phyloP scores from a whole-genome alignment of 2,113 vertebrate genomes.

The Nothobranchius kuhntae region DNA sequence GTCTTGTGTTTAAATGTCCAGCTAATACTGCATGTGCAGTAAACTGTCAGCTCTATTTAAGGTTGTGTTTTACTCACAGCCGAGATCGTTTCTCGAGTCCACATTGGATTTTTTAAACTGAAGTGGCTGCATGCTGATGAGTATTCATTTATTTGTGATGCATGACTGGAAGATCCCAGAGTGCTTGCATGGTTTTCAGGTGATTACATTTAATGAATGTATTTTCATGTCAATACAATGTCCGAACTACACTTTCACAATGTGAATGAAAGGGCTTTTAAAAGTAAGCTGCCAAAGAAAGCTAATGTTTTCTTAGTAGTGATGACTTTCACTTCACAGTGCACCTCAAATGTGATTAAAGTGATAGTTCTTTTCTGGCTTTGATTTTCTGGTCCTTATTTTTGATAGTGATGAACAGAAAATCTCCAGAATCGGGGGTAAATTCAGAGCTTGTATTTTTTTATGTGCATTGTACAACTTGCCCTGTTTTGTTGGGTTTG shows the following conservation, averaged over 20 bases:
- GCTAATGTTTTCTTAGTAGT: conserved; percentile 27
- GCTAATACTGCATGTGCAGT: conserved; percentile 18
- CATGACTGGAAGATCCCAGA: conserved; percentile 50
- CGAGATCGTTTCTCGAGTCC: conserved; percentile 56
- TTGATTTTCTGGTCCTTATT: background rate
- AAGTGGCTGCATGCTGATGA: conserved; percentile 17
- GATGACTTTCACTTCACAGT: conserved; percentile 4
- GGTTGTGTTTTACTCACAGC: conserved; percentile 57
- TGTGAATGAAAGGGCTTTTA: conserved; percentile 62
- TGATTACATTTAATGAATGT: conserved; percentile 62
- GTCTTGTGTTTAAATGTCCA: conserved; percentile 7
- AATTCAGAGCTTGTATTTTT: too few relatives aligned
- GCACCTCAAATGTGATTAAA: conserved; percentile 24
- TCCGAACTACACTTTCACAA: conserved; percentile 45
- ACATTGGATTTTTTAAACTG: conserved; percentile 68
- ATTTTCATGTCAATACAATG: conserved; percentile 44
- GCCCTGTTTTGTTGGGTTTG: too few relatives aligned
- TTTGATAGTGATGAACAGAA: too few relatives aligned
- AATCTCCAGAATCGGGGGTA: too few relatives aligned
- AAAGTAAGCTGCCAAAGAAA: conserved; percentile 52
- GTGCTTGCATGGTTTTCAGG: conserved; percentile 49
- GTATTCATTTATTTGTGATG: conserved; percentile 47
- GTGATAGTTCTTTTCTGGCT: background rate
- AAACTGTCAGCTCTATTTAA: conserved; percentile 30
- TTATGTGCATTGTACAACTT: too few relatives aligned